Evolutionary conservation across 37 sponge, comb jelly and placozoan genomes (phyloP).

Genomic region (Agelas oroides): DNA sequence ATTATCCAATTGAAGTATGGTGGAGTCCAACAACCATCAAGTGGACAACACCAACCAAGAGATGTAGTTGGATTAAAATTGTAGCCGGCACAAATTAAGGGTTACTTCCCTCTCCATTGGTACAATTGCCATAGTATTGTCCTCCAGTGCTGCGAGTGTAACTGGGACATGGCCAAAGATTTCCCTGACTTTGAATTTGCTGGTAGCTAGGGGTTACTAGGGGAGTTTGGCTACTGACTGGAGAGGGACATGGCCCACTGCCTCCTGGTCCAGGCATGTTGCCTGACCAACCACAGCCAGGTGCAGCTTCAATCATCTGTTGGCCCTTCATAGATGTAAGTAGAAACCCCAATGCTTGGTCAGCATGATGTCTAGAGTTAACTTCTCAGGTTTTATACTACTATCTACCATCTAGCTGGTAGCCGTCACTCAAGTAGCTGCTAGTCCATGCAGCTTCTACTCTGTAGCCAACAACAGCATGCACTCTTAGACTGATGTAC

Average conservation of each 20-base stretch:
- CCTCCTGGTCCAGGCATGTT: conserved; percentile 50
- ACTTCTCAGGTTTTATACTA: too few relatives aligned
- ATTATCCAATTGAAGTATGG: conserved; percentile 66
- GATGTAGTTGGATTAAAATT: conserved; percentile 21
- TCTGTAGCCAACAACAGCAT: too few relatives aligned
- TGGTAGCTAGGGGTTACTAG: conserved; percentile 46
- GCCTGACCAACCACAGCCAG: conserved; percentile 45
- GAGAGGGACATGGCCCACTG: conserved; percentile 31
- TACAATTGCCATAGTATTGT: conserved; percentile 30
- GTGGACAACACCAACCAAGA: conserved; percentile 51
- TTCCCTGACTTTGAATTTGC: neutral
- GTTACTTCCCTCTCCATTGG: conserved; percentile 16
- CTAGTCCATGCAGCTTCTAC: too few relatives aligned
- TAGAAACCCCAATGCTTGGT: too few relatives aligned
- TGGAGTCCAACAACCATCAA: conserved; percentile 56
- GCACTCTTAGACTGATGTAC: too few relatives aligned
- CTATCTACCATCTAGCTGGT: too few relatives aligned
- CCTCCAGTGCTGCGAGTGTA: conserved; percentile 23
- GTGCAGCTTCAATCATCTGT: neutral
- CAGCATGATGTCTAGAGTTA: too few relatives aligned
- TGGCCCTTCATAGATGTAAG: too few relatives aligned
- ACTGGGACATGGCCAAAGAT: conserved; percentile 48
- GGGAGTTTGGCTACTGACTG: neutral
- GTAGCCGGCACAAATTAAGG: conserved; percentile 44
- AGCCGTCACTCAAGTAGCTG: too few relatives aligned